A percentile compares a stretch with the other conserved stretches of the same genome.
phyloP scores from a whole-genome alignment of 2,797 vertebrate species.

The Buphagus erythrorhynchus region DNA sequence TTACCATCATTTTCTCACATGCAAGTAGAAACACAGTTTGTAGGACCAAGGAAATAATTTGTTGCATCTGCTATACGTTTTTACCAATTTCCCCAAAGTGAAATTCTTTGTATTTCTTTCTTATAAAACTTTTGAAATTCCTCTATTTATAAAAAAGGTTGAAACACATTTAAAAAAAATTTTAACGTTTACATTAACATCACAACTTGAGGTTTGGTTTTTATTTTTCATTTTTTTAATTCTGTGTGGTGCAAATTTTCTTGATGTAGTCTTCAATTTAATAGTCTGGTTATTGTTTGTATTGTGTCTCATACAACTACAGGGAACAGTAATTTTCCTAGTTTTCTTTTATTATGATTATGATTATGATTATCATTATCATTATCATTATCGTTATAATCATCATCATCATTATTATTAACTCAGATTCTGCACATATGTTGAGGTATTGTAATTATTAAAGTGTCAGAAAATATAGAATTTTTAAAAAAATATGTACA shows the following conservation, averaged over 20 bases:
- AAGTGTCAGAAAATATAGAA: background rate
- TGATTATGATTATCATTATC: background rate
- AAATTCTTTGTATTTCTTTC: background rate
- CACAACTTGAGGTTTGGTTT: background rate
- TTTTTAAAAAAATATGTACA: background rate
- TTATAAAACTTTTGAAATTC: background rate
- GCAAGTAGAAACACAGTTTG: background rate
- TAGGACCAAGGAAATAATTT: background rate
- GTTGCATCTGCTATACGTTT: background rate
- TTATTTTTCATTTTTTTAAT: background rate
- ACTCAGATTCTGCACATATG: background rate
- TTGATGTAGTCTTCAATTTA: background rate
- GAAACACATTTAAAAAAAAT: background rate
- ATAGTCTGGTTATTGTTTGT: background rate
- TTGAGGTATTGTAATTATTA: background rate
- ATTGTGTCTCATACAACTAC: background rate
- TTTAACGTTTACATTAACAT: background rate
- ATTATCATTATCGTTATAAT: background rate
- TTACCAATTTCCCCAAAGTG: background rate
- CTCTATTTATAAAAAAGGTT: background rate
- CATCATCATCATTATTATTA: background rate
- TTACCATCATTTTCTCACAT: background rate
- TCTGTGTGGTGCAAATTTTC: background rate
- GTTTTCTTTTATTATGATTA: background rate
- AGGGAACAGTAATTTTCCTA: background rate